phyloP scores from a whole-genome alignment of 2,888 invertebrate genomes.

The Diarsia dahlii region DNA sequence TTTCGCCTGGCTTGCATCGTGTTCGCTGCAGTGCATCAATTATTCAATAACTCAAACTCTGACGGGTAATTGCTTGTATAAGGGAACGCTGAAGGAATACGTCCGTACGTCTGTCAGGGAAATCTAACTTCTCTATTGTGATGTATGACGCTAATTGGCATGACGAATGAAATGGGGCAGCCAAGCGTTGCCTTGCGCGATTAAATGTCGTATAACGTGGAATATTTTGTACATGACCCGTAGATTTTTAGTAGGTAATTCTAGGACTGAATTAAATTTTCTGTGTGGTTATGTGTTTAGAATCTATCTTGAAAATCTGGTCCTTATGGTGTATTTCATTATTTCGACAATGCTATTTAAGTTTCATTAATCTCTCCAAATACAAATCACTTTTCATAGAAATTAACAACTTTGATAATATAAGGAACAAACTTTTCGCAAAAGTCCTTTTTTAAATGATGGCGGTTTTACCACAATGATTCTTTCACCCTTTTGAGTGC shows the following conservation, averaged over 20 bases:
- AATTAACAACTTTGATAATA: neutral
- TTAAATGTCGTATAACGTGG: neutral
- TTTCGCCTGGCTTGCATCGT: conserved; percentile 31
- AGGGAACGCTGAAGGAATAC: conserved; percentile 33
- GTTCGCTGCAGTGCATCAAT: conserved; percentile 34
- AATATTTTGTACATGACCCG: neutral
- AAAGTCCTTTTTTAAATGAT: too few relatives aligned
- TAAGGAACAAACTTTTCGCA: neutral
- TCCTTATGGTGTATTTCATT: neutral
- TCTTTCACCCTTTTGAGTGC: too few relatives aligned
- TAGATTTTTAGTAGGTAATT: neutral
- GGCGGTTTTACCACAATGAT: too few relatives aligned
- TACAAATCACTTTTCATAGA: neutral
- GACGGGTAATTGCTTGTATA: conserved; percentile 45
- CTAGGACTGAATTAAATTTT: neutral
- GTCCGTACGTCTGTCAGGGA: conserved; percentile 20
- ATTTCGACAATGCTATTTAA: neutral
- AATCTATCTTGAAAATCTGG: neutral
- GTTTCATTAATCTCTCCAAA: neutral
- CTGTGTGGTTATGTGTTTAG: neutral
- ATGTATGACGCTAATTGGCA: conserved; percentile 52
- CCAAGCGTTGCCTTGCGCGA: conserved; percentile 18
- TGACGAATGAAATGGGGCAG: conserved; percentile 14
- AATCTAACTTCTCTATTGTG: conserved; percentile 30
- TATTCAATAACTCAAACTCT: conserved; percentile 36